These are phyloP conservation scores for Tribolium madens DNA, from an alignment of 1,140 invertebrate species.

Conservation along the genomic window DNA sequence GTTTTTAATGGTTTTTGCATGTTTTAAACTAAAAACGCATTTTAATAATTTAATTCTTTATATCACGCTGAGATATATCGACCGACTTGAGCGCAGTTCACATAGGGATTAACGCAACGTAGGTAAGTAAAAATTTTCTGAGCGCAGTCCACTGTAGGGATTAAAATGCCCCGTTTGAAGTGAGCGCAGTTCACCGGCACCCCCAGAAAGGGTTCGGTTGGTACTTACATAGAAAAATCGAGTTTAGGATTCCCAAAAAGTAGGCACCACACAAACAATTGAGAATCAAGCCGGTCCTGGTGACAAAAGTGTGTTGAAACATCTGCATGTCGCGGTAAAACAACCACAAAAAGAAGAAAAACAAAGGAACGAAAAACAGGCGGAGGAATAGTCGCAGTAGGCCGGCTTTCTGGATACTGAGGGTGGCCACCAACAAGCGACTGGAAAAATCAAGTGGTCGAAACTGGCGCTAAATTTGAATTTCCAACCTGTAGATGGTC, in stretches of 20 bases:
- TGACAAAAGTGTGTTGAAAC: conserved; percentile 81
- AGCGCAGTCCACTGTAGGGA: no score
- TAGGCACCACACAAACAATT: conserved; percentile 84
- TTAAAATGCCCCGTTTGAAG: no score
- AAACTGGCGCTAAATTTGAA: conserved; percentile 63
- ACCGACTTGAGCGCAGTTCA: no score
- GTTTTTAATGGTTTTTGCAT: no score
- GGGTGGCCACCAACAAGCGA: conserved; percentile 79
- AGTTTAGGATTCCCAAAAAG: conserved; percentile 83
- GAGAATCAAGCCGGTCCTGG: conserved; percentile 83
- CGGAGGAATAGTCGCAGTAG: conserved; percentile 80
- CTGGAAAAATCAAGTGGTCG: conserved; percentile 67
- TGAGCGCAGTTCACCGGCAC: no score
- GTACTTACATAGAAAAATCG: conserved; percentile 82
- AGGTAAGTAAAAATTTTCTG: no score
- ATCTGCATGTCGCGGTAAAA: conserved; percentile 82
- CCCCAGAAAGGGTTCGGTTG: not conserved
- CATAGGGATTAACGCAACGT: no score
- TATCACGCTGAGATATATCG: no score
- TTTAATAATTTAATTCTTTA: no score
- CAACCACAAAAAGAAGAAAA: conserved; percentile 82
- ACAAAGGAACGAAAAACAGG: conserved; percentile 80
- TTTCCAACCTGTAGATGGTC: conserved; percentile 78
- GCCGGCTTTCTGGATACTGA: conserved; percentile 80
- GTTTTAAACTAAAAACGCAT: no score